Percentiles rank a stretch among this genome's conserved stretches.
phyloP scores from a whole-genome alignment of 2,888 invertebrate species.

The Drosophila kuntzei region DNA sequence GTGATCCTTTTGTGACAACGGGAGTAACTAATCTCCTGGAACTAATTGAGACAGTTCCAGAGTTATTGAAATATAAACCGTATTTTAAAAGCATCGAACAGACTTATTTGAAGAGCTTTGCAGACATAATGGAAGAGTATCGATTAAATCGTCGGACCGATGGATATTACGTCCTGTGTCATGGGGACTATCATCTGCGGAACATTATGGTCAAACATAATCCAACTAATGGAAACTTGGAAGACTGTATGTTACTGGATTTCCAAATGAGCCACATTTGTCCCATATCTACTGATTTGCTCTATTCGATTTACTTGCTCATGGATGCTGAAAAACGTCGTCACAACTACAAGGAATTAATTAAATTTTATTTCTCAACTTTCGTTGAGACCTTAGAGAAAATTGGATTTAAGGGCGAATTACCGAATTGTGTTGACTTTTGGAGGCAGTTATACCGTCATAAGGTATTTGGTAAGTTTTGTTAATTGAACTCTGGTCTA shows the following conservation, averaged over 20 bases:
- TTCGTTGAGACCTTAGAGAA: conserved; percentile 51
- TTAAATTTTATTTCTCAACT: conserved; percentile 59
- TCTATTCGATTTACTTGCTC: conserved; percentile 68
- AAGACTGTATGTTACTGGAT: conserved; percentile 69
- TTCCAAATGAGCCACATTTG: conserved; percentile 68
- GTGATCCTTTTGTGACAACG: conserved; percentile 41
- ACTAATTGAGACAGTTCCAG: conserved; percentile 20
- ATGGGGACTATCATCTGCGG: conserved; percentile 72
- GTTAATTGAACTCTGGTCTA: neutral
- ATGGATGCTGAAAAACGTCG: conserved; percentile 54
- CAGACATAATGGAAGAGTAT: conserved; percentile 34
- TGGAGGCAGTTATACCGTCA: conserved; percentile 58
- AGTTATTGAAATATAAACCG: conserved; percentile 39
- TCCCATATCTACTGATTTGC: conserved; percentile 68
- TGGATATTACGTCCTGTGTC: conserved; percentile 55
- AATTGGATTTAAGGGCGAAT: conserved; percentile 46
- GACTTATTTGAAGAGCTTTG: conserved; percentile 22
- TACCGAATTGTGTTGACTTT: conserved; percentile 65
- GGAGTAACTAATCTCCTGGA: conserved; percentile 40
- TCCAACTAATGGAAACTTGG: conserved; percentile 17
- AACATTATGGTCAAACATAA: conserved; percentile 72
- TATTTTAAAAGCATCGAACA: conserved; percentile 22
- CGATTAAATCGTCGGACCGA: conserved; percentile 40
- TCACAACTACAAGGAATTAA: conserved; percentile 53
- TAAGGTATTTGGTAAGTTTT: conserved; percentile 63